These are phyloP conservation scores for Murina feae DNA, from an alignment of 2,113 vertebrate genomes.

Conservation along the genomic window DNA sequence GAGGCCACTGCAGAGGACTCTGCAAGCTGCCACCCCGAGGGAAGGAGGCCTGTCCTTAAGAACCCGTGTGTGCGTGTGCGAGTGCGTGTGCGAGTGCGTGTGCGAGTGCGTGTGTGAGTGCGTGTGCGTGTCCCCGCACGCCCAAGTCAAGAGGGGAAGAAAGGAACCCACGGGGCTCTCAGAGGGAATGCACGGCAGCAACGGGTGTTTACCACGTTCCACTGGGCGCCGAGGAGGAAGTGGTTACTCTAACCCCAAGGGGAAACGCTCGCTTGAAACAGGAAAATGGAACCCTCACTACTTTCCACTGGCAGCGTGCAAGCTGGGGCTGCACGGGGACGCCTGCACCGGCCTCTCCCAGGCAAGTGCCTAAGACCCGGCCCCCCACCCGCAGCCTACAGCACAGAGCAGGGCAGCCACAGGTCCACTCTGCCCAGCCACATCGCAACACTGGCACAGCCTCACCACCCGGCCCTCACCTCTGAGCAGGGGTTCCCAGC, in stretches of 20 bases:
- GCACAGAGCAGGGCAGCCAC: neutral
- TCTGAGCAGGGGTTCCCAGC: neutral
- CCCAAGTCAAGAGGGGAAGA: neutral
- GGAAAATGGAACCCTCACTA: conserved; percentile 74
- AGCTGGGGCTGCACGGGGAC: neutral
- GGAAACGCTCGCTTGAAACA: conserved; percentile 72
- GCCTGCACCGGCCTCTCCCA: neutral
- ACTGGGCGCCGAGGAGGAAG: conserved; percentile 66
- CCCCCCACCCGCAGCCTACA: neutral
- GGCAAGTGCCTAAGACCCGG: neutral
- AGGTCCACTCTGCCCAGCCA: neutral
- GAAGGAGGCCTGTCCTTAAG: neutral
- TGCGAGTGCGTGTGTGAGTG: neutral
- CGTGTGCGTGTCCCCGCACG: too few relatives aligned
- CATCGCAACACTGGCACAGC: neutral
- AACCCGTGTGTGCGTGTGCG: neutral
- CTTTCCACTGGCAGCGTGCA: conserved; percentile 65
- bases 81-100: neutral
- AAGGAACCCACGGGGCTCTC: neutral
- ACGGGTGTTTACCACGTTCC: conserved; percentile 38
- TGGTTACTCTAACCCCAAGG: conserved; percentile 69
- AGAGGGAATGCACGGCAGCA: conserved; percentile 43
- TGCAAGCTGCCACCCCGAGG: neutral
- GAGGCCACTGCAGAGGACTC: neutral
- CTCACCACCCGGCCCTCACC: neutral